Conservation (phyloP, 1,140 invertebrate species). For the Bombus confusus region DNA sequence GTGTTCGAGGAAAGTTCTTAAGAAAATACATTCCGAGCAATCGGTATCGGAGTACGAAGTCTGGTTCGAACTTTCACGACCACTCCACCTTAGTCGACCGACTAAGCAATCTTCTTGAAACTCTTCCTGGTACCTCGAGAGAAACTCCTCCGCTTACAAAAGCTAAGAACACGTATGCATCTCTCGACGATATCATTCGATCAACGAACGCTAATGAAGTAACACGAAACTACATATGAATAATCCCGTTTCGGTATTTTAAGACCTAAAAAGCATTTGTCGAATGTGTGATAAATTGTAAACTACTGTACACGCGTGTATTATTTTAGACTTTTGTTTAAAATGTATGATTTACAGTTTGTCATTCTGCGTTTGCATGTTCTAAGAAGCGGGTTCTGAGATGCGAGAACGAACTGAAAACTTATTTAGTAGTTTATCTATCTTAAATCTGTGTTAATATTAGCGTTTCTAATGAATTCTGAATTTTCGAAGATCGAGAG, state of each 20-base stretch:
- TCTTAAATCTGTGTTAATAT: not conserved
- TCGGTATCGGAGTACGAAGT: slow-evolving; percentile 70
- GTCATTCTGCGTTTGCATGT: not conserved
- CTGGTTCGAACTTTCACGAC: slow-evolving; percentile 68
- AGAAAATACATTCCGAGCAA: slow-evolving; percentile 69
- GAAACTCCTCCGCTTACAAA: slow-evolving; percentile 34
- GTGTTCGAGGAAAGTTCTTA: slow-evolving; percentile 64
- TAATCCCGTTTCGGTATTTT: not conserved
- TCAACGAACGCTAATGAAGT: not conserved
- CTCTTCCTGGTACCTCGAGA: slow-evolving; percentile 54
- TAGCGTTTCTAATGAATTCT: not conserved
- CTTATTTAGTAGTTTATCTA: not conserved
- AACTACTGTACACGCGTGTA: not conserved
- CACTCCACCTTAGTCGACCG: slow-evolving; percentile 57
- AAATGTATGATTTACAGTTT: not conserved
- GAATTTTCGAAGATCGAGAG: not conserved
- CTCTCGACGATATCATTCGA: not conserved
- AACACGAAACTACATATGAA: not conserved
- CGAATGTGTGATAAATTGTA: too few species aligned
- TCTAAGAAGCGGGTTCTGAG: too few species aligned
- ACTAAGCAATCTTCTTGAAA: slow-evolving; percentile 69
- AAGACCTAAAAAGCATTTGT: too few species aligned
- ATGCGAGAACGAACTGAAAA: too few species aligned
- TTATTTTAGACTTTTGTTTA: not conserved
- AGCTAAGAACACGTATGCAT: not conserved